A percentile compares a stretch with the other conserved stretches of the same genome.
These are phyloP conservation scores for Spisula subtruncata DNA, from an alignment of 2,888 invertebrate genomes.

Conservation along the genomic window DNA sequence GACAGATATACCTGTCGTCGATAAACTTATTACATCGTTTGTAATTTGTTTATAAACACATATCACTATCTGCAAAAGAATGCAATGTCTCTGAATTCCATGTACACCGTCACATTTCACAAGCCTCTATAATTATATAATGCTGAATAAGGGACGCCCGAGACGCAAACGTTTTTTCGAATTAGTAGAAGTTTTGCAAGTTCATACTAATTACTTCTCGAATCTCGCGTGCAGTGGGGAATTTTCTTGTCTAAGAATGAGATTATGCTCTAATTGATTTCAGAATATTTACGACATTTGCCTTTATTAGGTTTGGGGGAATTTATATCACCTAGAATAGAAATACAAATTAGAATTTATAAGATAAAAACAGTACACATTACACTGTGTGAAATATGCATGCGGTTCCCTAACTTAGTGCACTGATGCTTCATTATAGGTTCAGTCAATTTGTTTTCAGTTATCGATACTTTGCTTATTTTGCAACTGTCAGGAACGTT, in stretches of 20 bases:
- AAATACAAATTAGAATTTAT: too few relatives aligned
- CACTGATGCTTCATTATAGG: too few relatives aligned
- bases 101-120: neutral
- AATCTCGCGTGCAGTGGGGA: neutral
- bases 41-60: neutral
- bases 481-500: too few relatives aligned
- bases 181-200: neutral
- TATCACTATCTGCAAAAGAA: neutral
- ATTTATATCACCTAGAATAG: neutral
- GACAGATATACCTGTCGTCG: neutral
- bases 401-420: too few relatives aligned
- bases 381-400: too few relatives aligned
- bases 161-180: neutral
- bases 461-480: too few relatives aligned
- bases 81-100: neutral
- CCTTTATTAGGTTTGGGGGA: neutral
- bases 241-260: neutral
- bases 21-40: neutral
- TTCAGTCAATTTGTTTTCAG: too few relatives aligned
- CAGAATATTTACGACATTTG: neutral
- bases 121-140: neutral
- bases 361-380: too few relatives aligned
- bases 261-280: neutral
- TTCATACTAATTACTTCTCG: neutral
- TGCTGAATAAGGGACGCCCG: neutral